phyloP scores from a whole-genome alignment of 2,797 vertebrate genomes.

The Oreonectes daqikongensis region DNA sequence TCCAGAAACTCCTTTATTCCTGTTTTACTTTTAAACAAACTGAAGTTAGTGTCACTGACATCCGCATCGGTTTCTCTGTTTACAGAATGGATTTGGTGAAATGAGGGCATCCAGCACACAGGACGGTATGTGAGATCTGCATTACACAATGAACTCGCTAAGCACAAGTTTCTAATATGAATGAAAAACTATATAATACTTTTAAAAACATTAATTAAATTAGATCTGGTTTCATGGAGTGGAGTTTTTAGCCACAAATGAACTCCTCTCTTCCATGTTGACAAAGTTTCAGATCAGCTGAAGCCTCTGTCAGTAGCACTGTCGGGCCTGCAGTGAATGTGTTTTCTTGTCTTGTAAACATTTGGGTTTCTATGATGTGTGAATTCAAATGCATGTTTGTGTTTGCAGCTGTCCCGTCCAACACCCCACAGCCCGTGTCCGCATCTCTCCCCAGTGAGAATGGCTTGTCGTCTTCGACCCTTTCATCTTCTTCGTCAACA shows the following conservation, averaged over 20 bases:
- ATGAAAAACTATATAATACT: too few relatives aligned
- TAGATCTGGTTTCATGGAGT: not conserved
- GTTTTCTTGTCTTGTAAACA: not conserved
- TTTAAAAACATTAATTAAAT: not conserved
- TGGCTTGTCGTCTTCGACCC: constrained; percentile 71
- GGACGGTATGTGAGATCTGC: constrained; percentile 83
- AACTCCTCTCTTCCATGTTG: too few relatives aligned
- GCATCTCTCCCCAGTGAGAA: constrained; percentile 79
- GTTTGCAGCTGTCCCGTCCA: constrained; percentile 77
- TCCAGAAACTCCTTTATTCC: not conserved
- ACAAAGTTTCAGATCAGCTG: too few relatives aligned
- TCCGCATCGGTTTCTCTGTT: constrained; percentile 12
- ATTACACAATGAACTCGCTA: not conserved
- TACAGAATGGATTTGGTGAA: constrained; percentile 87
- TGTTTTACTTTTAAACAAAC: too few relatives aligned
- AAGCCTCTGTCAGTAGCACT: not conserved
- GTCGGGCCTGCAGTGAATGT: not conserved
- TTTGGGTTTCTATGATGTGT: not conserved
- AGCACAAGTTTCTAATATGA: too few relatives aligned
- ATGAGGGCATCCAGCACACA: constrained; percentile 81
- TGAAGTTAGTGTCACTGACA: not conserved
- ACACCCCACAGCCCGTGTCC: constrained; percentile 81
- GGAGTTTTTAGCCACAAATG: not conserved
- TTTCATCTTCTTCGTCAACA: constrained; percentile 74
- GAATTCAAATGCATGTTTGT: constrained; percentile 4